These are phyloP conservation scores for Metopolophium dirhodum DNA, from an alignment of 1,140 invertebrate species.

Conservation along the genomic window DNA sequence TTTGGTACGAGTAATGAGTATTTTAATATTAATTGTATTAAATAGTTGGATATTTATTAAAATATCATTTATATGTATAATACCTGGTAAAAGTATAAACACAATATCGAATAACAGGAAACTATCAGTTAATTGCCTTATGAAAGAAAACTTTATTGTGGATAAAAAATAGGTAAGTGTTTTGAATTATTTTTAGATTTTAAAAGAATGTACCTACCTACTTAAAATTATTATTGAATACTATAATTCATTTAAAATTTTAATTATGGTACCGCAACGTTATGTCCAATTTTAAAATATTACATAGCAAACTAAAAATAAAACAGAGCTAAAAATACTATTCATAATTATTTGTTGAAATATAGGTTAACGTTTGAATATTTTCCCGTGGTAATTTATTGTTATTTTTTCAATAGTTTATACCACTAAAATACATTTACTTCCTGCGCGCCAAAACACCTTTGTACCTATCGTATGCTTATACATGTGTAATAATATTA, in stretches of 20 bases:
- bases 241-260: neutral
- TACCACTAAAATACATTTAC: neutral
- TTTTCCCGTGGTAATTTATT: neutral
- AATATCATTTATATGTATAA: neutral
- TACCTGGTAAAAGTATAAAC: neutral
- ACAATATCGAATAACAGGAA: neutral
- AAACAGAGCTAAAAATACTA: neutral
- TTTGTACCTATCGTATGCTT: neutral
- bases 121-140: neutral
- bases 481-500: neutral
- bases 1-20: neutral
- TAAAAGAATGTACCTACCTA: neutral
- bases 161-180: neutral
- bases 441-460: neutral
- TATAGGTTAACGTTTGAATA: neutral
- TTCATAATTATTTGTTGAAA: slow-evolving; percentile 17
- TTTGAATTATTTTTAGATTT: neutral
- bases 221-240: neutral
- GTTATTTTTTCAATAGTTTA: neutral
- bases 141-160: neutral
- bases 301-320: neutral
- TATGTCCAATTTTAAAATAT: neutral
- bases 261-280: neutral
- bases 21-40: neutral
- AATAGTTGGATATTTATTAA: neutral